Evolutionary conservation across 2,797 vertebrate genomes (phyloP).

Genomic region (Takifugu ocellatus): DNA sequence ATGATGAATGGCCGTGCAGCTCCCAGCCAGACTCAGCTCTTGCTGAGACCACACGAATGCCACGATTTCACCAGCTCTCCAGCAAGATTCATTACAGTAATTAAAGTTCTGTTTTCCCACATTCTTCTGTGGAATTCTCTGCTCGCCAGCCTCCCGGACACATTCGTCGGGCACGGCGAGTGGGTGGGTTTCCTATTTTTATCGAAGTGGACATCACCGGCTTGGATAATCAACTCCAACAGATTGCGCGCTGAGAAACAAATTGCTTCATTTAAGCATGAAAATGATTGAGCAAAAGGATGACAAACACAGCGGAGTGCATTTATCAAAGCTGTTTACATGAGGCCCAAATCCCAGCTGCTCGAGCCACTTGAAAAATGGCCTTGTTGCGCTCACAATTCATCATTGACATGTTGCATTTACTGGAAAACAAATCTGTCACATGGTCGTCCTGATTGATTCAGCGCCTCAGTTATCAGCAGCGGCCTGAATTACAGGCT

Average conservation of each 20-base stretch:
- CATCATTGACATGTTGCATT: conserved; percentile 64
- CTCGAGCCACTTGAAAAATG: conserved; percentile 64
- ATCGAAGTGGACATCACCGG: conserved; percentile 74
- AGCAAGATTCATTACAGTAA: conserved; percentile 80
- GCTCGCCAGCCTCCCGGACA: conserved; percentile 24
- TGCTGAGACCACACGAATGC: conserved; percentile 64
- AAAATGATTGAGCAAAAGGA: conserved; percentile 79
- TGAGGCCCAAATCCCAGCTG: conserved; percentile 63
- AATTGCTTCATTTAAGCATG: conserved; percentile 80
- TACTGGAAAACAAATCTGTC: conserved; percentile 61
- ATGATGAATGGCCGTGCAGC: conserved; percentile 63
- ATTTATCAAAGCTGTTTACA: conserved; percentile 80
- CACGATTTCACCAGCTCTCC: conserved; percentile 68
- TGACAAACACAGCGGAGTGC: conserved; percentile 69
- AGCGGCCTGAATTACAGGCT: conserved; percentile 25
- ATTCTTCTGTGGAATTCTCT: conserved; percentile 52
- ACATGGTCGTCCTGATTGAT: conserved; percentile 50
- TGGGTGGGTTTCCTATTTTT: conserved; percentile 70
- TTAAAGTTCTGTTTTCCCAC: conserved; percentile 69
- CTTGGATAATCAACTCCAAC: conserved; percentile 78
- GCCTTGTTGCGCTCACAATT: conserved; percentile 65
- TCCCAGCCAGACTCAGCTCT: conserved; percentile 63
- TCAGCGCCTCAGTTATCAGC: conserved; percentile 51
- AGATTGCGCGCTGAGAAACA: conserved; percentile 76
- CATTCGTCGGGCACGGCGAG: conserved; percentile 1